phyloP scores from a whole-genome alignment of 1,140 invertebrate genomes.

The Penaeus vannamei region DNA sequence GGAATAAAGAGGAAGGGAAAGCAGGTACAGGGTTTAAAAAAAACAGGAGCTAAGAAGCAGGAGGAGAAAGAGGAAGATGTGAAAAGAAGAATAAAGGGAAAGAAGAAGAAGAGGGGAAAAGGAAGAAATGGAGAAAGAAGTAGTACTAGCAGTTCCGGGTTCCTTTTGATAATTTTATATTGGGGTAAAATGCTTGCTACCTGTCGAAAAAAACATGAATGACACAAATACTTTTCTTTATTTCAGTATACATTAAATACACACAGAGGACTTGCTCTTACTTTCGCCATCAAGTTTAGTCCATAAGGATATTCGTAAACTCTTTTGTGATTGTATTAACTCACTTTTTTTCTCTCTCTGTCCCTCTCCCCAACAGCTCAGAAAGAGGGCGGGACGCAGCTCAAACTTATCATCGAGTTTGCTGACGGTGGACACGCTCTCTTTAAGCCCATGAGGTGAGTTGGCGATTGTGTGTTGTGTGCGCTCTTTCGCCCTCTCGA shows the following conservation, averaged over 20 bases:
- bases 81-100: background rate
- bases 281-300: no score
- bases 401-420: slow-evolving; percentile 96
- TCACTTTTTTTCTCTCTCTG: no score
- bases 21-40: background rate
- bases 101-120: background rate
- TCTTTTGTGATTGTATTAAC: no score
- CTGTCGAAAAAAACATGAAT: no score
- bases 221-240: no score
- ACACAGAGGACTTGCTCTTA: no score
- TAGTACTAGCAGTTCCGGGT: background rate
- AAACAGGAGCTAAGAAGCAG: background rate
- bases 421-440: slow-evolving; percentile 90
- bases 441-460: slow-evolving; percentile 98
- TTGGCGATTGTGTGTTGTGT: background rate
- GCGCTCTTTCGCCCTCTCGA: no score
- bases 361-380: slow-evolving; percentile 76
- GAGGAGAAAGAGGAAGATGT: background rate
- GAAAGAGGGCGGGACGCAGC: slow-evolving; percentile 96
- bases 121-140: background rate
- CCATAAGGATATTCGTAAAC: no score
- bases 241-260: no score
- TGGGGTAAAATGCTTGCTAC: no score
- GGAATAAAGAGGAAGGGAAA: background rate
- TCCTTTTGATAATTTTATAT: no score